A percentile compares a stretch with the other conserved stretches of the same genome.
Conservation (phyloP, 2,797 vertebrate species). For the Pelobates cultripes region DNA sequence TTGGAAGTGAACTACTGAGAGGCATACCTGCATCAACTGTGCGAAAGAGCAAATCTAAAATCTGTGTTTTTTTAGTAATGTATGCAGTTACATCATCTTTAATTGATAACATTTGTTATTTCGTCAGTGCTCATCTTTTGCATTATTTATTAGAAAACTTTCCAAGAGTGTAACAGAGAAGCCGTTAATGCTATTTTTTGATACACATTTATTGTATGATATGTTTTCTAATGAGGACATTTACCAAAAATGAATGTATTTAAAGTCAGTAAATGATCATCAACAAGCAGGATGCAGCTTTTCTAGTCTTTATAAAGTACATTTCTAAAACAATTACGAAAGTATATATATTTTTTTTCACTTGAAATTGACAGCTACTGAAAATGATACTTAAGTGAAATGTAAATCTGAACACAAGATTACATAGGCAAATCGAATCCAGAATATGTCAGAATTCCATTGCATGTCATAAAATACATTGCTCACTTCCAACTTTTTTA, state of each 20-base stretch:
- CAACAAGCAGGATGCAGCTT: slow-evolving; percentile 16
- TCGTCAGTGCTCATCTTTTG: slow-evolving; percentile 31
- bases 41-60: too few relatives aligned
- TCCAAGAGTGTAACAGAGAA: slow-evolving; percentile 25
- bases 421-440: neutral
- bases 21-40: too few relatives aligned
- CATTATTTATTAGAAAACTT: slow-evolving; percentile 47
- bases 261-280: slow-evolving; percentile 42
- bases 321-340: slow-evolving; percentile 21
- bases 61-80: slow-evolving; percentile 3
- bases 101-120: slow-evolving; percentile 41
- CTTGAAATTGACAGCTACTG: slow-evolving; percentile 12
- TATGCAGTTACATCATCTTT: slow-evolving; percentile 44
- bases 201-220: slow-evolving; percentile 42
- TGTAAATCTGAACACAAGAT: neutral
- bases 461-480: neutral
- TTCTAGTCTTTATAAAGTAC: slow-evolving; percentile 19
- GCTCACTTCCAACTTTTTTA: neutral
- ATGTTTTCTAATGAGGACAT: slow-evolving; percentile 45
- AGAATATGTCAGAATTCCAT: neutral
- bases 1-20: too few relatives aligned
- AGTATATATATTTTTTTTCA: slow-evolving; percentile 25
- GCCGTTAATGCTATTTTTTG: slow-evolving; percentile 47
- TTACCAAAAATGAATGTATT: slow-evolving; percentile 45
- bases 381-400: neutral